These are phyloP conservation scores for Mixornis gularis DNA, from an alignment of 2,113 vertebrate species.

Conservation along the genomic window DNA sequence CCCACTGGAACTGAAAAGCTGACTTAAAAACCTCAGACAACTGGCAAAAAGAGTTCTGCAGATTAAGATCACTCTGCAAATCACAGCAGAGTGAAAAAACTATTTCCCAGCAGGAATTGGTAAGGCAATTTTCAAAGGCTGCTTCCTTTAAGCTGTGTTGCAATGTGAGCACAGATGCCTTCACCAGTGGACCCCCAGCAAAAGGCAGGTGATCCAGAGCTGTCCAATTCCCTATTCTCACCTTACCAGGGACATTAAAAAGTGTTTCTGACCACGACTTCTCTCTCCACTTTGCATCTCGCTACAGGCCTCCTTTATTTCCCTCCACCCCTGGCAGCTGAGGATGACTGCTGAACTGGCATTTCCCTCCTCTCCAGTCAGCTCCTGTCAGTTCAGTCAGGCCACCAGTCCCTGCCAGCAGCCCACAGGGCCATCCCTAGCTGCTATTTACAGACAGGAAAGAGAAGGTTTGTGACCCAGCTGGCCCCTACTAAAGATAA, in stretches of 20 bases:
- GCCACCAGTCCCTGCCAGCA: accelerated
- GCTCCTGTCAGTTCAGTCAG: accelerated
- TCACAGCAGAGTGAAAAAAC: not conserved
- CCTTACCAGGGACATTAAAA: not conserved
- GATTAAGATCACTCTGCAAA: not conserved
- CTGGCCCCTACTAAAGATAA: not conserved
- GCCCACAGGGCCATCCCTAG: accelerated
- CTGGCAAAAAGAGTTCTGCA: not conserved
- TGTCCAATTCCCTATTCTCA: not conserved
- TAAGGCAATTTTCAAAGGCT: not conserved
- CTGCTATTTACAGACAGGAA: not conserved
- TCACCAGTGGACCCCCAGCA: not conserved
- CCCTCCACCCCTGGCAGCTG: not conserved
- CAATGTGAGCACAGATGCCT: accelerated
- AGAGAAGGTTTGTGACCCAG: not conserved
- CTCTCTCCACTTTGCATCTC: not conserved
- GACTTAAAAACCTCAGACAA: not conserved
- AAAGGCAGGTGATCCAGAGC: not conserved
- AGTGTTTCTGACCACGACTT: not conserved
- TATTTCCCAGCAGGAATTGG: not conserved
- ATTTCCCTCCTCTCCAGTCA: not conserved
- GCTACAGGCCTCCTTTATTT: not conserved
- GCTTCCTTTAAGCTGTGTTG: not conserved
- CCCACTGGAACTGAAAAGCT: not conserved
- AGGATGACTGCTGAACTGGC: not conserved